A percentile compares a stretch with the other conserved stretches of the same genome.
phyloP scores from a whole-genome alignment of 2,888 invertebrate species.

The Syrista parreyssii region DNA sequence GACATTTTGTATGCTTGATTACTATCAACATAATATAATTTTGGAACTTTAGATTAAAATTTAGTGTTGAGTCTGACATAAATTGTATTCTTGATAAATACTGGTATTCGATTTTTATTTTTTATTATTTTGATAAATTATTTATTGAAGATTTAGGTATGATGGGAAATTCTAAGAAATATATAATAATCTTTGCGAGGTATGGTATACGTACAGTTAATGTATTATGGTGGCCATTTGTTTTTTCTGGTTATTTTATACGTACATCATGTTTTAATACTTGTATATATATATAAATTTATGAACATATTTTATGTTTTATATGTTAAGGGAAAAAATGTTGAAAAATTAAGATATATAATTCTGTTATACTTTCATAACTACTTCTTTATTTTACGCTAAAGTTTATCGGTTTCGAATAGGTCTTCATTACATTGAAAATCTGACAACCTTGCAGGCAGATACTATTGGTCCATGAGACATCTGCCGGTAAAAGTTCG shows the following conservation, averaged over 20 bases:
- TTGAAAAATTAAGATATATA: neutral
- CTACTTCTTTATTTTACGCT: neutral
- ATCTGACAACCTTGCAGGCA: conserved; percentile 28
- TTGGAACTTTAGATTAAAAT: no score
- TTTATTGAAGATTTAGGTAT: neutral
- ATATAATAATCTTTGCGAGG: neutral
- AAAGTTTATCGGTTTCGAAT: neutral
- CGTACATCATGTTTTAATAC: neutral
- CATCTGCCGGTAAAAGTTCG: conserved; percentile 26
- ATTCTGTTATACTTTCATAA: neutral
- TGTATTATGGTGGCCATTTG: neutral
- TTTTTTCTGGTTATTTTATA: neutral
- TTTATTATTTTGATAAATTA: neutral
- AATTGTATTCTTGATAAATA: neutral
- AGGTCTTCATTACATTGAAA: neutral
- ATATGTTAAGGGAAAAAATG: neutral
- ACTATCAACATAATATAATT: neutral
- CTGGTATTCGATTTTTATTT: neutral
- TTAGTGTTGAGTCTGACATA: neutral
- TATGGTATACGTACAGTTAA: neutral
- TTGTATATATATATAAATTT: neutral
- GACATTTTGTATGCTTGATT: neutral
- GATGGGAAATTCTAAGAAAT: no score
- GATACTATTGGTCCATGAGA: conserved; percentile 28
- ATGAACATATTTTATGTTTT: neutral